Percentiles rank a stretch among this genome's conserved stretches.
These are phyloP conservation scores for Pseudocheirus occidentalis DNA, from an alignment of 2,797 vertebrate species.

Conservation along the genomic window DNA sequence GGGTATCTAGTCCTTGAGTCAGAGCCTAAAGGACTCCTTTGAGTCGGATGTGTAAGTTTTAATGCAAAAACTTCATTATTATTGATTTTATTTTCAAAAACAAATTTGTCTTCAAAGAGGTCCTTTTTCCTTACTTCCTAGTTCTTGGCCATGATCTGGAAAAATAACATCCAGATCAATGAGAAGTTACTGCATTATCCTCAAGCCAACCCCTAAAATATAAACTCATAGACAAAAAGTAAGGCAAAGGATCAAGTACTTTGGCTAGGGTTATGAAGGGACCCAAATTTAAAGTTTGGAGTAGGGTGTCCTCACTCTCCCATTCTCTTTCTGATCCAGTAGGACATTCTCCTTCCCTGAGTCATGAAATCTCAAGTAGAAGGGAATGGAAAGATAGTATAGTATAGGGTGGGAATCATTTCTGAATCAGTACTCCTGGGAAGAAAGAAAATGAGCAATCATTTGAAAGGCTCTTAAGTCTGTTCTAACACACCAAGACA, in stretches of 20 bases:
- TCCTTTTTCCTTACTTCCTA: constrained; percentile 12
- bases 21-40: neutral
- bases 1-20: neutral
- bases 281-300: constrained; percentile 58
- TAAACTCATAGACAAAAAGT: constrained; percentile 54
- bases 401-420: neutral
- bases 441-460: neutral
- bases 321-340: neutral
- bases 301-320: neutral
- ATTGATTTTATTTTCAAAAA: neutral
- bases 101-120: neutral
- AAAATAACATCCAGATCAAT: constrained; percentile 28
- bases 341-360: neutral
- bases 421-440: neutral
- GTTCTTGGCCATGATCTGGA: constrained; percentile 46
- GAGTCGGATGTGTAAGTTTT: neutral
- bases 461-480: neutral
- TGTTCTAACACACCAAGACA: neutral
- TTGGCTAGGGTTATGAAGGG: constrained; percentile 41
- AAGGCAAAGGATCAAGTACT: constrained; percentile 2
- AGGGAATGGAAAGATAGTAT: neutral
- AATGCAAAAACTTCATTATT: neutral
- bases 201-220: constrained; percentile 1
- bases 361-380: neutral
- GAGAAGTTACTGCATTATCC: constrained; percentile 45